Evolutionary conservation across 2,888 invertebrate species (phyloP).

Genomic region (Ichneumoninae sp.): DNA sequence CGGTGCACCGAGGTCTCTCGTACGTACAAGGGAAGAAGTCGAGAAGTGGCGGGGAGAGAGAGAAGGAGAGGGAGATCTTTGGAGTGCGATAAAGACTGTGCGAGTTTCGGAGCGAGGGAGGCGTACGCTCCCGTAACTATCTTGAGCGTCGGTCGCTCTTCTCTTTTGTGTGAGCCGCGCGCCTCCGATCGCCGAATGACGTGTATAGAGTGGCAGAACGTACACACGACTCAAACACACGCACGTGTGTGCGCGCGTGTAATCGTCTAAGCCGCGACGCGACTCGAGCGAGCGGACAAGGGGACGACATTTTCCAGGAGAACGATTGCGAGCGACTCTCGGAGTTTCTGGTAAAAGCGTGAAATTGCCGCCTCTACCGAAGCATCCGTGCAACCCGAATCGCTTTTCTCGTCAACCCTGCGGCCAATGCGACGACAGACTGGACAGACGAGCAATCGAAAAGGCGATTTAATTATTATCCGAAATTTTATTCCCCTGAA

Average conservation of each 20-base stretch:
- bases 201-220: constrained; percentile 19
- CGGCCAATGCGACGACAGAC: constrained; percentile 13
- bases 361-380: constrained; percentile 68
- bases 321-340: constrained; percentile 73
- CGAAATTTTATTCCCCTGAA: background rate
- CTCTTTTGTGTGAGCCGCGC: constrained; percentile 54
- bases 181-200: constrained; percentile 35
- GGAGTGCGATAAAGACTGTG: constrained; percentile 73
- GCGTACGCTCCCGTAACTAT: constrained; percentile 80
- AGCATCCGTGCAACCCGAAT: constrained; percentile 61
- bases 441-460: background rate
- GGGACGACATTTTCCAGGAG: constrained; percentile 78
- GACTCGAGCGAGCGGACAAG: constrained; percentile 57
- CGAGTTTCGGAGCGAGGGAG: constrained; percentile 71
- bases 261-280: constrained; percentile 4
- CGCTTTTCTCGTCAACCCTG: constrained; percentile 49
- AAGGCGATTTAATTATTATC: background rate
- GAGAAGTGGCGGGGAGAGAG: constrained; percentile 48
- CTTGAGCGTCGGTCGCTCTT: constrained; percentile 68
- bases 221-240: background rate
- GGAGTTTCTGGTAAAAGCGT: constrained; percentile 68
- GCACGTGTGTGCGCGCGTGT: background rate
- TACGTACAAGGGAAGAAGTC: constrained; percentile 52
- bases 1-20: constrained; percentile 56
- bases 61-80: constrained; percentile 68